Conservation (phyloP, 2,113 vertebrate genomes). For the Oryzias woworae region DNA sequence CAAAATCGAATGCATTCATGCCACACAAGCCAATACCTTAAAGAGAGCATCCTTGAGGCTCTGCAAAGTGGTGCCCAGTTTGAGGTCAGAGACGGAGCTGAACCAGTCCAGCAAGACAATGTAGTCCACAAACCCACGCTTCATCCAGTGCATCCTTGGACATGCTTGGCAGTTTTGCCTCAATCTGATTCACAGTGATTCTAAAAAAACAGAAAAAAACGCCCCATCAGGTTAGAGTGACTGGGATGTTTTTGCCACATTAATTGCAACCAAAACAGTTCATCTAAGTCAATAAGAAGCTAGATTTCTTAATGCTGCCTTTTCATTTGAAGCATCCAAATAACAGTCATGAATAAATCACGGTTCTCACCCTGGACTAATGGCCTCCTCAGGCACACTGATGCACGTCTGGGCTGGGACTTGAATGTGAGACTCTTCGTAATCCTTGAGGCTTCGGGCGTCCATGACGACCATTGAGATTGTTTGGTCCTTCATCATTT, state of each 20-base stretch:
- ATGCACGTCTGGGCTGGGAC: conserved; percentile 78
- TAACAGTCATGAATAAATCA: background rate
- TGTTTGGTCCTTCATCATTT: conserved; percentile 88
- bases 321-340: background rate
- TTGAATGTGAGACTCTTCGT: conserved; percentile 87
- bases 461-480: conserved; percentile 92
- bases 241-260: background rate
- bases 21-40: conserved; percentile 77
- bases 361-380: conserved; percentile 85
- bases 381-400: conserved; percentile 90
- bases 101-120: conserved; percentile 95
- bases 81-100: conserved; percentile 86
- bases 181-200: conserved; percentile 89
- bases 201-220: conserved; percentile 68
- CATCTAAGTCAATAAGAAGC: background rate
- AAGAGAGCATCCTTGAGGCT: conserved; percentile 97
- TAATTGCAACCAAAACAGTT: background rate
- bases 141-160: conserved; percentile 87
- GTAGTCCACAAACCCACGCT: conserved; percentile 85
- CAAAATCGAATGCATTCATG: background rate
- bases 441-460: conserved; percentile 83
- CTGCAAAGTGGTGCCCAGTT: conserved; percentile 86
- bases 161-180: conserved; percentile 85
- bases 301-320: background rate
- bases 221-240: background rate